Base-by-base conservation (phyloP, 1,140 invertebrate species). In the Drosophila lacertosa region DNA sequence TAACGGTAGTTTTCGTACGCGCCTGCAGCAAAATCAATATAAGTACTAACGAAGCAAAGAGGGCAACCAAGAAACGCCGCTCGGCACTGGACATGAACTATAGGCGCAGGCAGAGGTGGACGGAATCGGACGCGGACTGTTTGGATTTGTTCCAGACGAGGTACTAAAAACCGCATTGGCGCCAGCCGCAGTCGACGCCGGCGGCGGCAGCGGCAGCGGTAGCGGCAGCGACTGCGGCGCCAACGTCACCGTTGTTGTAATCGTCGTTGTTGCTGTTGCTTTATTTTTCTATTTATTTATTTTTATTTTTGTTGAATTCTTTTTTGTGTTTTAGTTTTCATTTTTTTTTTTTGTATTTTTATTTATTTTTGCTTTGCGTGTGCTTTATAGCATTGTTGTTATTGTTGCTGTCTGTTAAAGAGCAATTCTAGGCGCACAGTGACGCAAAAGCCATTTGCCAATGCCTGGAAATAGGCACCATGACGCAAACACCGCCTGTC, bases 391-490 rank as follows among this genome's bases (percentile, higher is more conserved):
- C 55, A 42, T 16, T 57, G 53, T 45, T 63, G 10, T 57, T 74
- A 39, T 73, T 77, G 62, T 66, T 50, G 9, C 40, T 47, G 32
- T 73, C 37, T 55, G 45, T 74, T 76, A 42, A 58, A 18, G 66
- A 54, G 57, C 39, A 68, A 66, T 83, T 83, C 79, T 84, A 79
- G 75, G 29, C 26, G 80, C 40, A 83, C 79, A 84, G 79, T 83
- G 79, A 54, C 24, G 26, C 57, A n/a, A 18, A 9, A 32, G 10
- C 9, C 5, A 42, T 58, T 75, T 44, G n/a, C 10, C 35, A 15
- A 2, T 11, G 47, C 10, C 6, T 2, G 0, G 2, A 16, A 42
- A 2, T 13, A 42, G 16, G 2, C 11, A 32, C 18, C 20, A 22
- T 53, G 18, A 18, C 32, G 3, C 48, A 16, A 9, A n/a, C 7